Conservation (phyloP, 2,113 vertebrate genomes). For the Eonycteris spelaea region DNA sequence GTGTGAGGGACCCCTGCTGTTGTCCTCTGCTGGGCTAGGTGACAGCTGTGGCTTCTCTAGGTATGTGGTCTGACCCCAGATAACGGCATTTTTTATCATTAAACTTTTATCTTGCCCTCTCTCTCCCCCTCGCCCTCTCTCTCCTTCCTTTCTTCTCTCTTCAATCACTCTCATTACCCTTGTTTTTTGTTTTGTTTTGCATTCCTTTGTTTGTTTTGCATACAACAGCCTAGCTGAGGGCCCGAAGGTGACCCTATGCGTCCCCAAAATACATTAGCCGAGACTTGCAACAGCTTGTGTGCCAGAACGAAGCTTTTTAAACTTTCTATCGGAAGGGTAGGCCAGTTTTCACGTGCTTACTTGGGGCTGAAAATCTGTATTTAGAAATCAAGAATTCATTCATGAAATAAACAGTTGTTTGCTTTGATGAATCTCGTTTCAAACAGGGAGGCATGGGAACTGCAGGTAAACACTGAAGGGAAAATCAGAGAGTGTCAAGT, state of each 20-base stretch:
- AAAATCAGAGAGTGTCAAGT: background rate
- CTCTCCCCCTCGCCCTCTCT: background rate
- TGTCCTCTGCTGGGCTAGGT: background rate
- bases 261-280: background rate
- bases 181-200: background rate
- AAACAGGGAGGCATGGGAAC: background rate
- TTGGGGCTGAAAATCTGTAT: background rate
- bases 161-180: background rate
- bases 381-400: background rate
- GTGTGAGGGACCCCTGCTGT: rapidly evolving
- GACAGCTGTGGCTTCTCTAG: background rate
- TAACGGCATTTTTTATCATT: background rate
- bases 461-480: background rate
- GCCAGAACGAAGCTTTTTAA: background rate
- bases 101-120: background rate
- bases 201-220: background rate
- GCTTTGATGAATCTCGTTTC: background rate
- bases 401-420: background rate
- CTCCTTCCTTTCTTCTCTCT: background rate
- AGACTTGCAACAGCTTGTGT: background rate
- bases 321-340: background rate
- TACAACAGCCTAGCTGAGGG: rapidly evolving
- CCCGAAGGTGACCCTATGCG: rapidly evolving
- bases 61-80: background rate
- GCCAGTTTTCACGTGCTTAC: background rate